A percentile compares a stretch with the other conserved stretches of the same genome.
phyloP scores from a whole-genome alignment of 2,797 vertebrate species.

The Sardinella longiceps region DNA sequence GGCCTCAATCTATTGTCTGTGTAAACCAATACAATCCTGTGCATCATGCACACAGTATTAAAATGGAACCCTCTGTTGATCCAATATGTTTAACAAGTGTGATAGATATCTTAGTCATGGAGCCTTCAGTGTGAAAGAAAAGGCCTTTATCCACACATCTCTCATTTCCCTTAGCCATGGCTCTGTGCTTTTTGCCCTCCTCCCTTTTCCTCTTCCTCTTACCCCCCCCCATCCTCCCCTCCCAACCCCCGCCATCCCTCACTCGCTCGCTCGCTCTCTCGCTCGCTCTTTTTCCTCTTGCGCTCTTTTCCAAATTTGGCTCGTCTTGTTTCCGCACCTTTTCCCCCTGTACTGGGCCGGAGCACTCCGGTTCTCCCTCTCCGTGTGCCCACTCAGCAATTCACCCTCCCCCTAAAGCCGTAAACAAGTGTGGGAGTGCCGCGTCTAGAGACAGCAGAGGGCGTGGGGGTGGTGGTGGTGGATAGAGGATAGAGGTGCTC shows the following conservation, averaged over 20 bases:
- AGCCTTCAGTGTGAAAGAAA: not conserved
- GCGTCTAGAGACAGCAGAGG: not conserved
- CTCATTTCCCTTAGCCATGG: not conserved
- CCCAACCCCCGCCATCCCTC: not conserved
- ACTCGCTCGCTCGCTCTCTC: not conserved
- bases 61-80: not conserved
- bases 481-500: no score
- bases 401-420: conserved; percentile 32
- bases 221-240: not conserved
- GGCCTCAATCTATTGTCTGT: not conserved
- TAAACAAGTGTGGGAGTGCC: conserved; percentile 39
- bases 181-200: not conserved
- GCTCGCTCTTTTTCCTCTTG: not conserved
- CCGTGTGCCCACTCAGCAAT: conserved; percentile 46
- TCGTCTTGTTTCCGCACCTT: conserved; percentile 8
- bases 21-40: not conserved
- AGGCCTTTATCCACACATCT: not conserved
- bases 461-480: no score
- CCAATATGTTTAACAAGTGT: not conserved
- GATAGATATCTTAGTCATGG: not conserved
- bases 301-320: conserved; percentile 9
- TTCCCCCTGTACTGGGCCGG: not conserved
- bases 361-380: conserved; percentile 2
- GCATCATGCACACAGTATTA: not conserved
- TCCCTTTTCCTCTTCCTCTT: not conserved